phyloP scores from a whole-genome alignment of 2,113 vertebrate species.

The Myanophis thanlyinensis region DNA sequence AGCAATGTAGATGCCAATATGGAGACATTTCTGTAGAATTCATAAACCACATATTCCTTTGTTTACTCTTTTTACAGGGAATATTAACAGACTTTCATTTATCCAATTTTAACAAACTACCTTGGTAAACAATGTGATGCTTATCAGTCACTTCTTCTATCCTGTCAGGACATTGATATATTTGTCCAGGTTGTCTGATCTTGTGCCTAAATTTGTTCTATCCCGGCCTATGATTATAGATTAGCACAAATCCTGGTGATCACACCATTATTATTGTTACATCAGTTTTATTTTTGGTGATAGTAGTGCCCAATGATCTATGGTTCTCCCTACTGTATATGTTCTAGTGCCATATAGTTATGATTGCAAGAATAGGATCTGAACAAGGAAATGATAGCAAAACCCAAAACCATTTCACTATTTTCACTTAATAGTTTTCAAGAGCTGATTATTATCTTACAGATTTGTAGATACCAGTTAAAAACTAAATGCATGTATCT shows the following conservation, averaged over 20 bases:
- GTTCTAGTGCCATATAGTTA: background rate
- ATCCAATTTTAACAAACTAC: background rate
- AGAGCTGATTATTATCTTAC: background rate
- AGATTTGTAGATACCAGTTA: background rate
- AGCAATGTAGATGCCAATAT: background rate
- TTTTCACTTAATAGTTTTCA: background rate
- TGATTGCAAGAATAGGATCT: background rate
- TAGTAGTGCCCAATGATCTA: too few relatives aligned
- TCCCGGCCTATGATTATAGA: background rate
- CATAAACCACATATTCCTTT: background rate
- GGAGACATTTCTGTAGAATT: background rate
- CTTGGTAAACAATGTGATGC: background rate
- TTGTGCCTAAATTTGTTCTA: background rate
- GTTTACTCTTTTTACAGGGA: background rate
- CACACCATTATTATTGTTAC: background rate
- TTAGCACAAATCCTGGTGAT: background rate
- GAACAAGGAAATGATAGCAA: background rate
- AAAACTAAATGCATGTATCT: background rate
- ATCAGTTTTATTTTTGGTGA: background rate
- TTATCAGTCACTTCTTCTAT: background rate
- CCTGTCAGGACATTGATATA: background rate
- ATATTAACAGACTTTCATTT: background rate
- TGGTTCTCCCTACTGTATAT: background rate
- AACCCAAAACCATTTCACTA: background rate
- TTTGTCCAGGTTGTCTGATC: background rate